Evolutionary conservation across 2,888 invertebrate species (phyloP), one percentile per base, ranked within the genome.

Genomic region (Helobdella robusta): DNA sequence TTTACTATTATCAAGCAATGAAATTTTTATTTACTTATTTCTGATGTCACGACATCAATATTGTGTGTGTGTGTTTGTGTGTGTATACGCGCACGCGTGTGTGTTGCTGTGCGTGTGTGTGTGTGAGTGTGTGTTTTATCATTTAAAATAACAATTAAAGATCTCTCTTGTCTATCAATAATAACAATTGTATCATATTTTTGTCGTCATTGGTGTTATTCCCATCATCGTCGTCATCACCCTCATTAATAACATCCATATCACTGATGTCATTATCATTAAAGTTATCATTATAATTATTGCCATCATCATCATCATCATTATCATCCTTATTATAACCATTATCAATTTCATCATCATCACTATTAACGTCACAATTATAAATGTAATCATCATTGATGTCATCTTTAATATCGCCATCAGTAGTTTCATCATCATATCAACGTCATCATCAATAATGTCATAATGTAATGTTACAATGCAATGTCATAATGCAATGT

Each of bases 291-390:
- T 54, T 54, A 34, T 34, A 50, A 15, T 54, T 56, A 64, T 35
- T 36, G 25, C 54, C 56, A 36, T 54, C 56, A 34, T 64, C 64
- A 5, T 64, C 54, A 36, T 56, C 64, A 54, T 54, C 64, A 64
- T 54, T 56, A 54, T 35, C 56, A 64, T 36, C 60, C 23, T 60
- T 46, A 23, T 6, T 46, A 50, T 50, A n/a, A 50, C 23, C 36
- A 50, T n/a, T 25, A 50, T n/a, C 50, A 50, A 11, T 25, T 20
- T 50, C 50, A 50, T 50, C 50, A 50, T 50, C 50, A n/a, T 50
- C 50, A 50, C 23, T 25, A 50, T 50, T 25, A 50, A 8, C 59
- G 36, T 20, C 8, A 56, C 25, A 18, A 28, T 5, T 18, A 56
- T 56, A 34, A 25, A 36, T 18, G 36, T 36, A 3, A 59, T 59